Evolutionary conservation across 2,113 vertebrate genomes (phyloP).

Genomic region (Siniperca knerii): DNA sequence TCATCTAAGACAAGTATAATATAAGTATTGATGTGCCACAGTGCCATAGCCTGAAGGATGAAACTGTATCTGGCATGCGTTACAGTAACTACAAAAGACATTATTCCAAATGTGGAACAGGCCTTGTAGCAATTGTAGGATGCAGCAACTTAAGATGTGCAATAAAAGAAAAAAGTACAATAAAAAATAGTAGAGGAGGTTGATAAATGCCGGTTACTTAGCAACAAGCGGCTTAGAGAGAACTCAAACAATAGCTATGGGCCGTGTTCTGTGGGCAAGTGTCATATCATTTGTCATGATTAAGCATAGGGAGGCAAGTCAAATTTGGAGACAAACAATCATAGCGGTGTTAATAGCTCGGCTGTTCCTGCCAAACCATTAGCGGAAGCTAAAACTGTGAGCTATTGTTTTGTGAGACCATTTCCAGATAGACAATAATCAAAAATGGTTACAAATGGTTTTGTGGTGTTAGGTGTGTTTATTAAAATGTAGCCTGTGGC

Average conservation of each 20-base stretch:
- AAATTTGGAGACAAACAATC: constrained; percentile 72
- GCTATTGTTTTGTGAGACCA: constrained; percentile 40
- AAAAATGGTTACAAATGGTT: constrained; percentile 51
- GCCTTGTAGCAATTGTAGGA: constrained; percentile 46
- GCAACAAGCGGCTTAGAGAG: constrained; percentile 77
- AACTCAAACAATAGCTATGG: constrained; percentile 69
- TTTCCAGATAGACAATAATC: constrained; percentile 48
- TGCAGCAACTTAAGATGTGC: constrained; percentile 53
- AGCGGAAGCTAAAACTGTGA: constrained; percentile 13
- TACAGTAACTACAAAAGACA: constrained; percentile 65
- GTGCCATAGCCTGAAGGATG: constrained; percentile 59
- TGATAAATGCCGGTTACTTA: constrained; percentile 77
- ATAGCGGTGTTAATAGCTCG: constrained; percentile 57
- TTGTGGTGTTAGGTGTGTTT: constrained; percentile 35
- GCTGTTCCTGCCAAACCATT: constrained; percentile 49
- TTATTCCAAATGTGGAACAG: constrained; percentile 50
- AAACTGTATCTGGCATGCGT: constrained; percentile 63
- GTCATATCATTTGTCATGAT: constrained; percentile 76
- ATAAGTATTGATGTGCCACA: constrained; percentile 73
- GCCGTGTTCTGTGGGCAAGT: constrained; percentile 62
- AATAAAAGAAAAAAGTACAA: constrained; percentile 67
- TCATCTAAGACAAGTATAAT: constrained; percentile 66
- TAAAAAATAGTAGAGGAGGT: constrained; percentile 48
- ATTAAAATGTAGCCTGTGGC: constrained; percentile 30
- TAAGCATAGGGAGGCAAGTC: constrained; percentile 64